Conservation (phyloP, 2,888 invertebrate species). For the Melanophora roralis region DNA sequence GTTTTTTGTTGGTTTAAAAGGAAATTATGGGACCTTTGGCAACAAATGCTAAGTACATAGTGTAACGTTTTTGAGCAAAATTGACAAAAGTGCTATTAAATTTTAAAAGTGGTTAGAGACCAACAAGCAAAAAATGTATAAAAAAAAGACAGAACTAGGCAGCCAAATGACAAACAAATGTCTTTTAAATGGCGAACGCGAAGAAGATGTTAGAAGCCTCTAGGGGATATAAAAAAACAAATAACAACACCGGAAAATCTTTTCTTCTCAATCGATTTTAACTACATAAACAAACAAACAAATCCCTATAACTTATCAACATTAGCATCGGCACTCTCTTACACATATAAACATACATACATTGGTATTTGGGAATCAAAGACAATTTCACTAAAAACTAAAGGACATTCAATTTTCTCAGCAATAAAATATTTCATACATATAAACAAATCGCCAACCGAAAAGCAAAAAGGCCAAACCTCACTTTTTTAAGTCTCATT, state of each 20-base stretch:
- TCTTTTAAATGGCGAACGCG: conserved; percentile 73
- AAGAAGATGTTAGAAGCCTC: conserved; percentile 68
- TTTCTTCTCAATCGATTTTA: conserved; percentile 66
- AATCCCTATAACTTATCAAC: conserved; percentile 47
- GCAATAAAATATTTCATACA: conserved; percentile 14
- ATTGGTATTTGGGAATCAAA: conserved; percentile 10
- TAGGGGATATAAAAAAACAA: conserved; percentile 62
- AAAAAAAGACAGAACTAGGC: conserved; percentile 65
- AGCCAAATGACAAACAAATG: conserved; percentile 75
- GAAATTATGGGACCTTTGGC: conserved; percentile 56
- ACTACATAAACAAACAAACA: conserved; percentile 66
- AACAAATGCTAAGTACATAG: conserved; percentile 28
- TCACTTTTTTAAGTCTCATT: too few relatives aligned
- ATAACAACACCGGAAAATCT: conserved; percentile 63
- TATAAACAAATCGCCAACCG: too few relatives aligned
- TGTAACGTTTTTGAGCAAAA: conserved; percentile 41
- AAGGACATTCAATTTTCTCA: conserved; percentile 38
- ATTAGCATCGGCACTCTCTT: not conserved
- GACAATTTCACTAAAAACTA: conserved; percentile 13
- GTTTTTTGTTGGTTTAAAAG: conserved; percentile 21
- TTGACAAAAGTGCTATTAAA: conserved; percentile 23
- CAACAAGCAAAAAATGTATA: conserved; percentile 12
- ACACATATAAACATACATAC: not conserved
- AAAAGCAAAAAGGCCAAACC: too few relatives aligned
- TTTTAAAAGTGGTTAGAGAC: not conserved